phyloP scores from a whole-genome alignment of 1,140 invertebrate species.

The Globodera ellingtonae region DNA sequence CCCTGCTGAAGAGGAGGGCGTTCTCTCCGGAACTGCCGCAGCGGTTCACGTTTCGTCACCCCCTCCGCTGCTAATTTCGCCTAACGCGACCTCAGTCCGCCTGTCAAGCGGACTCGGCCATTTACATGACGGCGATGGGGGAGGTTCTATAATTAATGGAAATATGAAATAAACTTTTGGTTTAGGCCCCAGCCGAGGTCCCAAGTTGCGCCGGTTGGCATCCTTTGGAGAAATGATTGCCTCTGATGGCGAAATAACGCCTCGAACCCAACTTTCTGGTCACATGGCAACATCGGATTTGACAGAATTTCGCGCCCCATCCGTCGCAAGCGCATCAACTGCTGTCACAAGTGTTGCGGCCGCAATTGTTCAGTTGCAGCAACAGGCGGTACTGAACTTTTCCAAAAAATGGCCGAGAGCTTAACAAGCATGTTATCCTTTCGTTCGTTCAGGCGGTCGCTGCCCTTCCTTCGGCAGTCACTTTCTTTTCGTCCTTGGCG shows the following conservation, averaged over 20 bases:
- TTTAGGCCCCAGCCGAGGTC: conserved; percentile 21
- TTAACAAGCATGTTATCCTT: too few species aligned
- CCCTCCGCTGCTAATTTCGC: conserved; percentile 11
- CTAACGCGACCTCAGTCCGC: conserved; percentile 13
- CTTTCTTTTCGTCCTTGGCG: neutral
- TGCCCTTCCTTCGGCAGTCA: neutral
- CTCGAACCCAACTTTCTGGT: neutral
- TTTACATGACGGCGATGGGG: neutral
- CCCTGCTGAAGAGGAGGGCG: neutral
- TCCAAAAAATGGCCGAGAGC: neutral
- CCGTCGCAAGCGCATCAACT: conserved; percentile 1
- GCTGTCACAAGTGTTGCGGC: conserved; percentile 14
- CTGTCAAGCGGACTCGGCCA: conserved; percentile 4
- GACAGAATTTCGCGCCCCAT: neutral
- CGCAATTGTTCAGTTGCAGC: conserved; percentile 17
- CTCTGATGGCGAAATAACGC: neutral
- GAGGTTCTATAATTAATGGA: neutral
- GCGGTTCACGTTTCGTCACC: conserved; percentile 17
- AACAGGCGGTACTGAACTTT: conserved; percentile 10
- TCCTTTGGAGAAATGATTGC: conserved; percentile 16
- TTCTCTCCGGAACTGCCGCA: neutral
- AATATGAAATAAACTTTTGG: neutral
- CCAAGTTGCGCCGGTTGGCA: conserved; percentile 20
- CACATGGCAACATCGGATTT: neutral
- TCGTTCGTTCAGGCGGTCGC: neutral